These are phyloP conservation scores for Meda fulgida DNA, from an alignment of 2,797 vertebrate species.

Conservation along the genomic window DNA sequence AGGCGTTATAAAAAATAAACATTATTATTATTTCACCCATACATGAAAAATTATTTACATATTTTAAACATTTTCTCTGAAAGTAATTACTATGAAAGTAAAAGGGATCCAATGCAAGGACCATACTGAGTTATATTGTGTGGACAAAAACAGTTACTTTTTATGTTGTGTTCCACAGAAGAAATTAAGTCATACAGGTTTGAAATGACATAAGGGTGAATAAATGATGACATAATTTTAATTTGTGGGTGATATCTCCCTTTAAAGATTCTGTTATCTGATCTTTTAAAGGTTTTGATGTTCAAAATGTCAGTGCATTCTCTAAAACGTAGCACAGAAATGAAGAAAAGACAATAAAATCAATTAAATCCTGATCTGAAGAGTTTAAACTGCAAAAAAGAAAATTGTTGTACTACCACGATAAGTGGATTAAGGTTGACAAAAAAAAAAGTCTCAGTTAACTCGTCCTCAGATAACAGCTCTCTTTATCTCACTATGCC, in stretches of 20 bases:
- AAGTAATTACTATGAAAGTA: neutral
- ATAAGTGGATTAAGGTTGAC: conserved; percentile 49
- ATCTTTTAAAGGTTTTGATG: neutral
- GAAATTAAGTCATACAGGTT: neutral
- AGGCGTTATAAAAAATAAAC: no score
- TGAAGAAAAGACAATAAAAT: neutral
- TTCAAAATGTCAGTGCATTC: neutral
- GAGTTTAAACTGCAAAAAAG: neutral
- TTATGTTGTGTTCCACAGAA: neutral
- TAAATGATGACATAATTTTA: neutral
- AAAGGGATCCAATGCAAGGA: neutral
- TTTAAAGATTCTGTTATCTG: neutral
- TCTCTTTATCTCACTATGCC: conserved; percentile 22
- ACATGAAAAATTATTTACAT: neutral
- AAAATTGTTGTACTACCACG: neutral
- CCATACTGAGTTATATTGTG: neutral
- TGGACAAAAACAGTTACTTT: neutral
- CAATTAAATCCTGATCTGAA: neutral
- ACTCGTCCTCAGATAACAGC: neutral
- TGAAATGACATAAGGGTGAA: neutral
- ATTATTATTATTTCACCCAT: neutral
- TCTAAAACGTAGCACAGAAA: neutral
- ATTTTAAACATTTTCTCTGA: neutral
- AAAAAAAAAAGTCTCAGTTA: conserved; percentile 23
- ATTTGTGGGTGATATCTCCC: neutral